Percentiles rank a stretch among this genome's conserved stretches.
phyloP scores from a whole-genome alignment of 2,113 vertebrate genomes.

The Mormoops blainvillei region DNA sequence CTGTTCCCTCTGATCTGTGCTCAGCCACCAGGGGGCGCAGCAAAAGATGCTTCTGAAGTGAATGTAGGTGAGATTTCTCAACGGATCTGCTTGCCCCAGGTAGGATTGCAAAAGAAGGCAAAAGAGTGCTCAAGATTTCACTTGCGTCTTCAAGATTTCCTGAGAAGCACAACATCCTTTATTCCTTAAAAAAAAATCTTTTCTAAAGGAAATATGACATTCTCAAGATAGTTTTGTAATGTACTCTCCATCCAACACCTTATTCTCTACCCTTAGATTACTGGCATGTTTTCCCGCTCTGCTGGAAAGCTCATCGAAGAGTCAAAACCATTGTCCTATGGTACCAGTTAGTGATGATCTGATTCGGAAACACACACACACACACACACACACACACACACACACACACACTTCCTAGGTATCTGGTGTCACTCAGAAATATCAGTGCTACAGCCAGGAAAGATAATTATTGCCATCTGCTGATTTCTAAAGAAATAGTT shows the following conservation, averaged over 20 bases:
- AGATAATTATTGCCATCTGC: not conserved
- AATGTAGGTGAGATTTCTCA: not conserved
- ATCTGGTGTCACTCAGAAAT: not conserved
- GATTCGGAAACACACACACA: too few species aligned
- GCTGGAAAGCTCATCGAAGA: not conserved
- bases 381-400: too few species aligned
- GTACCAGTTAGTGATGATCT: not conserved
- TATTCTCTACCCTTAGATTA: not conserved
- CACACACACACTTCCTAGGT: too few species aligned
- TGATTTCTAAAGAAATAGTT: constrained; percentile 17
- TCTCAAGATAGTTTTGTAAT: not conserved
- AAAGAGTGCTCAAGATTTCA: not conserved
- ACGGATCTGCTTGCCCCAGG: not conserved
- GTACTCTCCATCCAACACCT: not conserved
- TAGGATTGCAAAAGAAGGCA: not conserved
- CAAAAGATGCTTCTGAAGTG: not conserved
- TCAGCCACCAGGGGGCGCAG: not conserved
- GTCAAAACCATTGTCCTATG: not conserved
- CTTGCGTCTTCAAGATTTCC: not conserved
- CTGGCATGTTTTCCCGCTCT: not conserved
- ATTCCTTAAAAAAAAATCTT: not conserved
- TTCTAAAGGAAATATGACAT: not conserved
- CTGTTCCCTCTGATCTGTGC: not conserved
- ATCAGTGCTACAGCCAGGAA: not conserved
- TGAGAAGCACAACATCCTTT: not conserved